Evolutionary conservation across 2,888 invertebrate genomes (phyloP).

Genomic region (Busseola fusca): DNA sequence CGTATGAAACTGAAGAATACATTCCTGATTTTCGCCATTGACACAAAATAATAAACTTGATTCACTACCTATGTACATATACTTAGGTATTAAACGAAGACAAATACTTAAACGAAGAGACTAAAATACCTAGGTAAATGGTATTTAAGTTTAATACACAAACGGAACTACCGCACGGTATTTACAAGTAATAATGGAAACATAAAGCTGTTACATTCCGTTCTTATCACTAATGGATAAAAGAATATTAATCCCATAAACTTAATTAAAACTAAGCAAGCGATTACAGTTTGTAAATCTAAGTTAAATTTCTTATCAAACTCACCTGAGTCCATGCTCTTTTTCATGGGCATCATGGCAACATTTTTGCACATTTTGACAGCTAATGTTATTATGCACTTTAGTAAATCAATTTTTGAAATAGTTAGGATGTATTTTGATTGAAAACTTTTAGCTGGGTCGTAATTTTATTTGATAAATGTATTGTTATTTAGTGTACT

Average conservation of each 20-base stretch:
- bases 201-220: slow-evolving; percentile 4
- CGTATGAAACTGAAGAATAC: slow-evolving; percentile 38
- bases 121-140: neutral
- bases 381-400: slow-evolving; percentile 56
- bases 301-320: slow-evolving; percentile 49
- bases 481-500: slow-evolving; percentile 42
- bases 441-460: slow-evolving; percentile 7
- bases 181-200: slow-evolving; percentile 26
- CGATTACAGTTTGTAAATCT: slow-evolving; percentile 25
- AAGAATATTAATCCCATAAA: slow-evolving; percentile 7
- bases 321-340: slow-evolving; percentile 76
- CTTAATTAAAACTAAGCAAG: slow-evolving; percentile 16
- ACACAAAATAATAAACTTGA: neutral
- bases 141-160: slow-evolving; percentile 1
- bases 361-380: slow-evolving; percentile 80
- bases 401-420: slow-evolving; percentile 24
- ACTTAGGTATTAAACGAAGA: too few species aligned
- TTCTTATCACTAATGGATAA: neutral
- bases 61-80: neutral
- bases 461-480: slow-evolving; percentile 33
- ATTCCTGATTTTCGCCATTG: slow-evolving; percentile 40
- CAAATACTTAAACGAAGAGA: neutral
- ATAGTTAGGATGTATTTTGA: neutral
- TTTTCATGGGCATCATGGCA: slow-evolving; percentile 77
- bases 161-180: slow-evolving; percentile 24